Conservation (phyloP, 2,888 invertebrate species). For the Conchocele bisecta region DNA sequence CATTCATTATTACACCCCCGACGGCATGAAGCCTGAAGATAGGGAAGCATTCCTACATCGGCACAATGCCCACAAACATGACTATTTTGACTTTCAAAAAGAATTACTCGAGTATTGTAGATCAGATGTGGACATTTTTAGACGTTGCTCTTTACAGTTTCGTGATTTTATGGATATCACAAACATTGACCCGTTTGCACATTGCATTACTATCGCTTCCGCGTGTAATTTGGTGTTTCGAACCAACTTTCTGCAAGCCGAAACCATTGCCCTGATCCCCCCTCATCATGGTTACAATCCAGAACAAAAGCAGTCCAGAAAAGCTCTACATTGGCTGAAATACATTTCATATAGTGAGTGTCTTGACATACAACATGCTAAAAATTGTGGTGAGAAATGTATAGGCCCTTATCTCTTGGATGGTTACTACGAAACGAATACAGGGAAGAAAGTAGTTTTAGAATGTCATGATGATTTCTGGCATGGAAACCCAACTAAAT, state of each 20-base stretch:
- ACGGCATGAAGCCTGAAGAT: constrained; percentile 45
- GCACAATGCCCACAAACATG: constrained; percentile 24
- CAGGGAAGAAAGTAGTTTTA: background rate
- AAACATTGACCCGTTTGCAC: constrained; percentile 19
- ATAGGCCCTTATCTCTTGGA: constrained; percentile 27
- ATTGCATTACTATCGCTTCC: constrained; percentile 30
- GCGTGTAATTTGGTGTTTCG: constrained; percentile 25
- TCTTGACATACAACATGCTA: constrained; percentile 8
- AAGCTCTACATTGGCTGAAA: constrained; percentile 36
- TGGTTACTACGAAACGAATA: constrained; percentile 11
- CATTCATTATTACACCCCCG: constrained; percentile 35
- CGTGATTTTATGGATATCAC: constrained; percentile 25
- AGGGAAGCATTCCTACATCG: constrained; percentile 28
- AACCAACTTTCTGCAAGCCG: constrained; percentile 20
- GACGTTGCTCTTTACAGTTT: constrained; percentile 29
- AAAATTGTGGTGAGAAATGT: constrained; percentile 20
- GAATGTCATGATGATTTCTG: constrained; percentile 30
- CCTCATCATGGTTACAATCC: constrained; percentile 35
- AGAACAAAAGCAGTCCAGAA: constrained; percentile 29
- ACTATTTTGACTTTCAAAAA: constrained; percentile 29
- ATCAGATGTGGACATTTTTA: constrained; percentile 31
- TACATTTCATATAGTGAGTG: constrained; percentile 7
- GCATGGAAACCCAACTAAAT: constrained; percentile 29
- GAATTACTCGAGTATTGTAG: constrained; percentile 26
- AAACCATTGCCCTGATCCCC: constrained; percentile 37